Conservation (phyloP, 30 jellyfish, hydroid and myxozoan species). For the Cassiopea andromeda region DNA sequence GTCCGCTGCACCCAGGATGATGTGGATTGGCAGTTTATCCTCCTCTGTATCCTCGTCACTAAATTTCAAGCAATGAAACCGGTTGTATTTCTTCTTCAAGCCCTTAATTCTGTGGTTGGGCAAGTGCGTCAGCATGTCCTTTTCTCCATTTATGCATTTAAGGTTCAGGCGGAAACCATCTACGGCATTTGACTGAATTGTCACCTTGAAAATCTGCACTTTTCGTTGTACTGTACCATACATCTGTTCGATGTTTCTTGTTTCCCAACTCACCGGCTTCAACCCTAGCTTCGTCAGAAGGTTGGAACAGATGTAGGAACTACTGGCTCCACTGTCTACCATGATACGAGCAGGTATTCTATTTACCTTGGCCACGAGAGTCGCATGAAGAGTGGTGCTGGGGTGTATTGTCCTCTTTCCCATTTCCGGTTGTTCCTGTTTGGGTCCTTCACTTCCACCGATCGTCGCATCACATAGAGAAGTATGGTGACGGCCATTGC, state of each 20-base stretch:
- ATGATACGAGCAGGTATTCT: constrained; percentile 53
- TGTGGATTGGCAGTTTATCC: constrained; percentile 58
- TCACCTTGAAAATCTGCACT: constrained; percentile 42
- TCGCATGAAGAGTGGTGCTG: constrained; percentile 50
- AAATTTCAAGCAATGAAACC: constrained; percentile 51
- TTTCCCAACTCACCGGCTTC: constrained; percentile 36
- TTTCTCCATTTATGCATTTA: constrained; percentile 51
- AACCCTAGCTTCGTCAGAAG: constrained; percentile 2
- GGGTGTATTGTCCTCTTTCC: too few species aligned
- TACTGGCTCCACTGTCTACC: constrained; percentile 68
- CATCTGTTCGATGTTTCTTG: constrained; percentile 49
- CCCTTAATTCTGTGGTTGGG: constrained; percentile 50
- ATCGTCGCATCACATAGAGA: constrained; percentile 81
- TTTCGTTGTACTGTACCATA: constrained; percentile 15
- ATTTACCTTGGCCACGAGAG: constrained; percentile 48
- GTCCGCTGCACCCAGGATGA: constrained; percentile 58
- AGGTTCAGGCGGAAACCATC: constrained; percentile 22
- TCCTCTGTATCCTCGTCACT: constrained; percentile 39
- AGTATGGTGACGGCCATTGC: constrained; percentile 72
- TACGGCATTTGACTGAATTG: background rate
- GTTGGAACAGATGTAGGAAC: constrained; percentile 35
- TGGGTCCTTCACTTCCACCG: too few species aligned
- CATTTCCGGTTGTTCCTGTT: too few species aligned
- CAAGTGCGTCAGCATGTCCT: constrained; percentile 31
- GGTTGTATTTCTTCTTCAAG: constrained; percentile 40